phyloP scores from a whole-genome alignment of 2,888 invertebrate species.

The Hesperia comma region DNA sequence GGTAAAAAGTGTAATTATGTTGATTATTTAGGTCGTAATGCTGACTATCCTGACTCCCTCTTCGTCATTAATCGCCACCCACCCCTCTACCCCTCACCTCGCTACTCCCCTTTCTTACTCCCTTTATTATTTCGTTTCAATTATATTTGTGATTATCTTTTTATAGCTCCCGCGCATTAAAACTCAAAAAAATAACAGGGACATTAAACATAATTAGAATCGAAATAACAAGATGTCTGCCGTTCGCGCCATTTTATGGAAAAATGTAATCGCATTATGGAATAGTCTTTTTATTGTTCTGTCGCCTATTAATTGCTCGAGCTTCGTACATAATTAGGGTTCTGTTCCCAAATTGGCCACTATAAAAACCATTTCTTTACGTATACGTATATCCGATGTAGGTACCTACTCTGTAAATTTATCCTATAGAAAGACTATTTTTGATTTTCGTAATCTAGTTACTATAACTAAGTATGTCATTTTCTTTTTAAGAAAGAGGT shows the following conservation, averaged over 20 bases:
- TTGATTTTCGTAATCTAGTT: no score
- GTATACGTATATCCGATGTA: background rate
- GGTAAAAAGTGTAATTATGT: constrained; percentile 84
- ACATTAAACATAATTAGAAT: constrained; percentile 82
- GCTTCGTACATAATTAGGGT: constrained; percentile 22
- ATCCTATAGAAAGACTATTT: no score
- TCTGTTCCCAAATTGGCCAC: background rate
- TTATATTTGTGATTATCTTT: constrained; percentile 84
- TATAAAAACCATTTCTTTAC: background rate
- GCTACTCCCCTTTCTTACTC: constrained; percentile 56
- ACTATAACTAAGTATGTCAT: no score
- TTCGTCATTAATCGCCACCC: constrained; percentile 76
- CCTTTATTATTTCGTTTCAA: constrained; percentile 84
- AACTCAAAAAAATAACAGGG: constrained; percentile 80
- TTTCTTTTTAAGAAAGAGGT: no score
- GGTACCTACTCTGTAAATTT: no score
- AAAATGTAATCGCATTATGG: constrained; percentile 42
- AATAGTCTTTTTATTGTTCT: constrained; percentile 39
- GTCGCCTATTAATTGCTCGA: constrained; percentile 35
- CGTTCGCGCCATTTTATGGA: constrained; percentile 57
- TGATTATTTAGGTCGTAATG: constrained; percentile 84
- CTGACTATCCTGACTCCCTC: constrained; percentile 75
- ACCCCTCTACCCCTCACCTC: constrained; percentile 53
- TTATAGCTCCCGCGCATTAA: constrained; percentile 81
- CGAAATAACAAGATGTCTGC: constrained; percentile 78